phyloP scores from a whole-genome alignment of 2,113 vertebrate genomes.

The Entelurus aequoreus region DNA sequence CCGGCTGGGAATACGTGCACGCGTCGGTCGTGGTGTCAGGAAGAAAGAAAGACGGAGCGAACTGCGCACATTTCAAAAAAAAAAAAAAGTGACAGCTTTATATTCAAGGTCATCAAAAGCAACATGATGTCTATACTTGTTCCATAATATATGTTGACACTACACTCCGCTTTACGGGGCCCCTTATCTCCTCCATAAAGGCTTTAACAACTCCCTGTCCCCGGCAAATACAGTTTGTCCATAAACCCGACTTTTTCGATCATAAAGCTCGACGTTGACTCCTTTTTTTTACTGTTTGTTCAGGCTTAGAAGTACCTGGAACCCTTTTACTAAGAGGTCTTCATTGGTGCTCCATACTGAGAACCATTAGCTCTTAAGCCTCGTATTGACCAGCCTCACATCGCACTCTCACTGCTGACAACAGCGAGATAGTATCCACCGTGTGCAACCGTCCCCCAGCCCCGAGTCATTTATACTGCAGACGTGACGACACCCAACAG shows the following conservation, averaged over 20 bases:
- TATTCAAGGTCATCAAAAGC: background rate
- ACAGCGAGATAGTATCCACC: slow-evolving; percentile 14
- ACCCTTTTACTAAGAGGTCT: too few species aligned
- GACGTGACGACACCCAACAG: slow-evolving; percentile 22
- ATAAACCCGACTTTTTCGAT: background rate
- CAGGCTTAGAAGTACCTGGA: too few species aligned
- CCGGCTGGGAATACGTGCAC: too few species aligned
- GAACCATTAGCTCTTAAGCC: slow-evolving; percentile 10
- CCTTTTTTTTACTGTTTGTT: too few species aligned
- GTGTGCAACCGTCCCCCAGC: slow-evolving; percentile 10
- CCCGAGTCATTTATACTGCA: slow-evolving; percentile 23
- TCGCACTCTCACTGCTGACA: slow-evolving; percentile 9
- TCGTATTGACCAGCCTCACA: slow-evolving; percentile 11
- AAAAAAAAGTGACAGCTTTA: background rate
- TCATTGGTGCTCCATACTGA: background rate
- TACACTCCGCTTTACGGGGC: background rate
- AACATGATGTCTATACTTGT: background rate
- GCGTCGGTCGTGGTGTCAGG: background rate
- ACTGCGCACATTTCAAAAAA: too few species aligned
- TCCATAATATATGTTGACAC: background rate
- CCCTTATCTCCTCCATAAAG: background rate
- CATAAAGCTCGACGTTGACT: too few species aligned
- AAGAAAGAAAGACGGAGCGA: background rate
- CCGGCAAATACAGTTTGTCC: background rate
- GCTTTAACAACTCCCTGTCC: slow-evolving; percentile 3